Evolutionary conservation across 2,888 invertebrate species (phyloP), one percentile per base, ranked within the genome.

Genomic region (Dryomyza anilis): DNA sequence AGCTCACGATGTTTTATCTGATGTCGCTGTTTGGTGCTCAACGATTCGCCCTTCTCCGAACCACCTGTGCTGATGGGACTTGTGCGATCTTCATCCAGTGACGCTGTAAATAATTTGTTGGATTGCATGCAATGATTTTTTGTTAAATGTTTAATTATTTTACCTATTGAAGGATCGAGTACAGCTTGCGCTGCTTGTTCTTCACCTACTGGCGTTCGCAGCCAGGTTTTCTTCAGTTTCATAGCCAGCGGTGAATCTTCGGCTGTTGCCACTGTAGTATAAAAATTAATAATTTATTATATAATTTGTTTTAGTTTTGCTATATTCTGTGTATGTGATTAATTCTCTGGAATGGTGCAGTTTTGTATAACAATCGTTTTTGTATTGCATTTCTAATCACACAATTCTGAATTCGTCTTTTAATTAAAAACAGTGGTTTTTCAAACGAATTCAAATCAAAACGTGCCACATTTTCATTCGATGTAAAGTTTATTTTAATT

Each of bases 1-100:
- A 99, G 87, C 86, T 99, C 99, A 78, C 98, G 90, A 84, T 99
- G 98, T 85, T 96, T 96, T 84, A 98, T 90, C 85, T 96, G 96
- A 86, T 97, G 96, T 78, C 93, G 90, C 85, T 96, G 94, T 84
- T 94, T 94, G 74, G 91, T 88, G 81, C 89, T 89, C 78, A 95
- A 86, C 88, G 87, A 84, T 89, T 88, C 78, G 85, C 87, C 72
- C 74, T 83, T 79, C 83, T 86, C 85, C 43, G 70, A 73, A 58
- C 69, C 64, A 75, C 73, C 70, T 57, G 72, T 60, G 83, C 85
- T 76, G 67, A 80, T 76, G 65, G 83, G 81, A 76, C 85, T 84
- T 65, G 77, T 81, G 67, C 81, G 79, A 83, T 90, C 91, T 84
- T 90, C 90, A 85, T 87, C 87, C 77, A 91, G 87, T 81, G 89